Conservation (phyloP, 1,140 invertebrate genomes). For the Stegodyphus mimosarum region DNA sequence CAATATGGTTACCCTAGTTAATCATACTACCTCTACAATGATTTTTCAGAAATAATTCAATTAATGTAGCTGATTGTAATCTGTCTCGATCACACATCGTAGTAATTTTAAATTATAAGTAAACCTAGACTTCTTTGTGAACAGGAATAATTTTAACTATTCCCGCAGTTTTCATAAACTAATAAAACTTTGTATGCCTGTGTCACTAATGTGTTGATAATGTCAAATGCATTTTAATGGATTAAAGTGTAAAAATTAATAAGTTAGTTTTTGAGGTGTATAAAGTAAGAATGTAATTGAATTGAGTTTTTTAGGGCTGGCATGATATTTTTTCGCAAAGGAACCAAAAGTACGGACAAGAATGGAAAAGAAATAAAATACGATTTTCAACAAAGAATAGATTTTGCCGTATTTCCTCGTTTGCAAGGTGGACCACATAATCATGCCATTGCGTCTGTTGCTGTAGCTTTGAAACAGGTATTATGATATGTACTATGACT, state of each 20-base stretch:
- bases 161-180: too few relatives aligned
- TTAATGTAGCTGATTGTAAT: too few relatives aligned
- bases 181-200: too few relatives aligned
- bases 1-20: too few relatives aligned
- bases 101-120: too few relatives aligned
- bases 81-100: too few relatives aligned
- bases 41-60: too few relatives aligned
- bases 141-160: too few relatives aligned
- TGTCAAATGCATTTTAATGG: not conserved
- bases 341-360: constrained; percentile 66
- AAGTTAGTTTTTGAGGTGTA: not conserved
- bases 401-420: constrained; percentile 78
- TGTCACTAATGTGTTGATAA: not conserved
- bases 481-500: not conserved
- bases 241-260: not conserved
- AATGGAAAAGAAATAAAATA: constrained; percentile 74
- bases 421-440: constrained; percentile 79
- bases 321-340: constrained; percentile 73
- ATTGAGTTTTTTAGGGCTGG: constrained; percentile 66
- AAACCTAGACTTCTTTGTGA: too few relatives aligned
- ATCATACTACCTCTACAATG: too few relatives aligned
- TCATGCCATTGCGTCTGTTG: constrained; percentile 76
- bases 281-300: not conserved
- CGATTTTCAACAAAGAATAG: constrained; percentile 75
- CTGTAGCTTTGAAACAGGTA: constrained; percentile 69